Base-by-base conservation (phyloP, 64 coral and sea anemone species). In the Trachythela sp. region DNA sequence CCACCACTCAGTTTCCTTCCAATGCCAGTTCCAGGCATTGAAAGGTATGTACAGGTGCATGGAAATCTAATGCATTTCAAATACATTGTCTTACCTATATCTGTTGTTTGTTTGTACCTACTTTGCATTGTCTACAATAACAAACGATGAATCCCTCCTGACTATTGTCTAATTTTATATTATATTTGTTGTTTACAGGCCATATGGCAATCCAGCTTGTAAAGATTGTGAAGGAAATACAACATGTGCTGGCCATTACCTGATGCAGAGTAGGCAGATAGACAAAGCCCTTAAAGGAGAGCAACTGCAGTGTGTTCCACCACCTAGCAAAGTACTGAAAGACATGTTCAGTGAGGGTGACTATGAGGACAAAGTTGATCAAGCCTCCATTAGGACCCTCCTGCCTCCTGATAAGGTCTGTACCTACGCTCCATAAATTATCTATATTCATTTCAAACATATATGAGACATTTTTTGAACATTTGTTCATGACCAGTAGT, bases 161-260 rank as follows among this genome's bases (percentile, higher is more conserved):
- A 70, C 7, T 70, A 70, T 70, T 70, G 64, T 70, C 7, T 70
- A 70, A 5, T 77, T 38, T 38, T 77, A 77, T 35, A 77, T 35
- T 77, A 2, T 5, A 35, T 27, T 13, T 35, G 17, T 77, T 15
- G 7, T 86, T 86, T 37, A 43, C 58, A 87, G 91, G 48, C 50
- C 85, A 5, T 84, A 80, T 88, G 85, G 50, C 85, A 88, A 92
- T 92, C 91, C 83, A 88, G 32, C 26, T 18, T 92, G 86, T 71
- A 14, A 31, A 6, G 86, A 87, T 45, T 92, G 91, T 84, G 71
- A 22, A 40, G 86, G 76, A 39, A 39, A 64, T 77, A 77, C 71
- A 20, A 26, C n/a, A 13, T 89, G 54, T 88, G 34, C 86, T 60
- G 91, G 86, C 0, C 91, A 92, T 85, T 89, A 92, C 40, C 59